Conservation (phyloP, 2,888 invertebrate genomes). For the Pogonocherus hispidulus region DNA sequence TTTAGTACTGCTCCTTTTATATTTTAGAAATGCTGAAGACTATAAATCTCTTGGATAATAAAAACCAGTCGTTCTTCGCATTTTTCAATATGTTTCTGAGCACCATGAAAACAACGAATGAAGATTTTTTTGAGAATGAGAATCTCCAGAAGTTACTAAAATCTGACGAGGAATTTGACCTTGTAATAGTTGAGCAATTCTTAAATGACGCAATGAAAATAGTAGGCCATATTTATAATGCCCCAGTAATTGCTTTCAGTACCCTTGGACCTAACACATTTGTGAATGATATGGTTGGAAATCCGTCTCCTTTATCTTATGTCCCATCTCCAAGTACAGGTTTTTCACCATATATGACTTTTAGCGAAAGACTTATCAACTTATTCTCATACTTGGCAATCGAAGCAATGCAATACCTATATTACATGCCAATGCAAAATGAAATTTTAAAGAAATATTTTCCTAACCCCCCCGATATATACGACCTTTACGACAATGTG, state of each 20-base stretch:
- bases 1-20: too few species aligned
- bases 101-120: neutral
- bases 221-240: conserved; percentile 60
- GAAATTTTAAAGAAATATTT: conserved; percentile 55
- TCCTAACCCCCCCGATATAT: conserved; percentile 53
- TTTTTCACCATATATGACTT: neutral
- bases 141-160: conserved; percentile 60
- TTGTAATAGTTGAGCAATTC: conserved; percentile 67
- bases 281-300: conserved; percentile 63
- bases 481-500: conserved; percentile 52
- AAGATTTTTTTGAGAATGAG: neutral
- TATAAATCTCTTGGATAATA: neutral
- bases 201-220: conserved; percentile 68
- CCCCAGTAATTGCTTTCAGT: conserved; percentile 62
- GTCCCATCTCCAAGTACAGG: neutral
- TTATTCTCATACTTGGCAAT: neutral
- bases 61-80: neutral
- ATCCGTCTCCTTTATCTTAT: neutral
- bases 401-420: conserved; percentile 61
- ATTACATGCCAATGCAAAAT: conserved; percentile 44
- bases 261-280: conserved; percentile 67
- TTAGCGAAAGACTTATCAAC: neutral
- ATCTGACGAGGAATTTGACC: conserved; percentile 62
- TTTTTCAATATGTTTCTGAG: neutral
- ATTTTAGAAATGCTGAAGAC: neutral